A percentile compares a stretch with the other conserved stretches of the same genome.
Conservation (phyloP, 2,797 vertebrate genomes). For the Onychomys arenicola region DNA sequence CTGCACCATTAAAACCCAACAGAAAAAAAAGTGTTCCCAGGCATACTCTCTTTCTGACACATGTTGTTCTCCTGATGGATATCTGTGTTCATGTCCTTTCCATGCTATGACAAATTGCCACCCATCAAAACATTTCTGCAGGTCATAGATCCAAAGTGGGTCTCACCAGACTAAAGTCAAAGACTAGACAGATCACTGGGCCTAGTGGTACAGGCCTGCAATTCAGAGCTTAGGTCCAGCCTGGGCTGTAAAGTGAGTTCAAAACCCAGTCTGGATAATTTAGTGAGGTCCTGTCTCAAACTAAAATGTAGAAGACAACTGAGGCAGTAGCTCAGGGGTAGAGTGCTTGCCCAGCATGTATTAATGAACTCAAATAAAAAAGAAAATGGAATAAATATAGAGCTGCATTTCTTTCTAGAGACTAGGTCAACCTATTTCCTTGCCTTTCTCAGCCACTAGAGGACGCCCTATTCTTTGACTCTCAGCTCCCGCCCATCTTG, state of each 20-base stretch:
- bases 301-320: background rate
- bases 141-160: background rate
- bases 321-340: background rate
- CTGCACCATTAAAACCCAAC: background rate
- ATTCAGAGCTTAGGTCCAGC: background rate
- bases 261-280: background rate
- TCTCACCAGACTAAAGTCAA: background rate
- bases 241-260: background rate
- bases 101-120: background rate
- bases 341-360: background rate
- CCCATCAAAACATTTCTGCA: background rate
- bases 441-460: background rate
- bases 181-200: background rate
- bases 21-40: background rate
- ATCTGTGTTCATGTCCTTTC: background rate
- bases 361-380: background rate
- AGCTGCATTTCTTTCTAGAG: background rate
- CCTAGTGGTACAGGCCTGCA: background rate
- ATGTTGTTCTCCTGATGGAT: background rate
- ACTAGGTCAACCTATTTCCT: background rate
- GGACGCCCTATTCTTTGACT: background rate
- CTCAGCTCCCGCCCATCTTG: background rate
- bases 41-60: background rate
- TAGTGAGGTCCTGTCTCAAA: background rate
- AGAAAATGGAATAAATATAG: background rate